A percentile compares a stretch with the other conserved stretches of the same genome.
Evolutionary conservation across 2,797 vertebrate genomes (phyloP).

Genomic region (Nyctalus aviator): DNA sequence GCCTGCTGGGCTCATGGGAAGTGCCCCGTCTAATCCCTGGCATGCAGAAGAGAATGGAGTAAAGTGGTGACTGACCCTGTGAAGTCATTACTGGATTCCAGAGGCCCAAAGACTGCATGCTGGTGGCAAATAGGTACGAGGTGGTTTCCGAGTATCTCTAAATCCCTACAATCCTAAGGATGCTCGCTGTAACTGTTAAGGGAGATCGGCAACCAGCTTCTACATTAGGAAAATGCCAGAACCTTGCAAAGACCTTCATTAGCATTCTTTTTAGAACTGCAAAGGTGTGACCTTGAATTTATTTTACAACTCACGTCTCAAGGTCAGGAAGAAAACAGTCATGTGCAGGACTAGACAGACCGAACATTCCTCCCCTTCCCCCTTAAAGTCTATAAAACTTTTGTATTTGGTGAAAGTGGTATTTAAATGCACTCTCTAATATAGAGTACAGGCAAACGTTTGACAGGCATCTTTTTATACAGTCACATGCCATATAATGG

Average conservation of each 20-base stretch:
- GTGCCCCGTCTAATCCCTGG: not conserved
- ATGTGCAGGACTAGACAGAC: not conserved
- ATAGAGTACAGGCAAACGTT: not conserved
- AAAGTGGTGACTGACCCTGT: not conserved
- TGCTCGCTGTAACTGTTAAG: not conserved
- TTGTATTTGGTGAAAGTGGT: not conserved
- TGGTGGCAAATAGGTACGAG: not conserved
- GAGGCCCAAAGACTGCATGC: not conserved
- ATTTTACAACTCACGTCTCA: conserved; percentile 43
- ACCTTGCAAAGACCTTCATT: conserved; percentile 58
- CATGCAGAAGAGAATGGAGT: not conserved
- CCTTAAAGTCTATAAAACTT: not conserved
- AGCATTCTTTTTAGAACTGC: conserved; percentile 37
- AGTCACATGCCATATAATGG: not conserved
- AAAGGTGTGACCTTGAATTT: conserved; percentile 63
- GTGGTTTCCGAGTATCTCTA: not conserved
- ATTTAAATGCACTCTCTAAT: not conserved
- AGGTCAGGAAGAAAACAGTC: conserved; percentile 55
- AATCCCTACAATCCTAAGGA: not conserved
- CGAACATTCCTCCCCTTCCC: not conserved
- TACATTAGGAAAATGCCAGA: conserved; percentile 59
- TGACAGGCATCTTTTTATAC: not conserved
- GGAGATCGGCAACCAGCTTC: not conserved
- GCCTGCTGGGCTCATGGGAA: not conserved
- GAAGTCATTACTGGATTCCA: not conserved